These are phyloP conservation scores for Catagonus wagneri DNA, from an alignment of 2,113 vertebrate genomes.

Conservation along the genomic window DNA sequence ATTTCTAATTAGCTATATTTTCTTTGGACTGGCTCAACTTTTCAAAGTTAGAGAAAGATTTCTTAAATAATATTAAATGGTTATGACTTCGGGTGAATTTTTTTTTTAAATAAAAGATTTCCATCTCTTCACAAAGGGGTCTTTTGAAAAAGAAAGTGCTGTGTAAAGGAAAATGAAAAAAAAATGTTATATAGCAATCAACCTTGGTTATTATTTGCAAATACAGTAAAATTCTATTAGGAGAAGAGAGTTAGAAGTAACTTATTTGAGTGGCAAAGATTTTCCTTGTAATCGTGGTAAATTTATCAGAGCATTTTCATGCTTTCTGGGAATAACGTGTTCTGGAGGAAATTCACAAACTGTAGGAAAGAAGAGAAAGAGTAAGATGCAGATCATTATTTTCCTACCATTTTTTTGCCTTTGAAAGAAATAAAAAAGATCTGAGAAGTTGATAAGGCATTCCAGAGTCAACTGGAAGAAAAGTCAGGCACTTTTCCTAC, in stretches of 20 bases:
- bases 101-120: constrained; percentile 8
- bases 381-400: not conserved
- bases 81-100: not conserved
- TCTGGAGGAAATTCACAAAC: not conserved
- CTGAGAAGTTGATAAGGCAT: not conserved
- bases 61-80: constrained; percentile 36
- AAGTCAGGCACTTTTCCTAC: not conserved
- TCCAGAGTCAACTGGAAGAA: not conserved
- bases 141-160: not conserved
- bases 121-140: not conserved
- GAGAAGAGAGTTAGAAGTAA: not conserved
- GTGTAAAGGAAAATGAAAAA: not conserved
- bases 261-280: not conserved
- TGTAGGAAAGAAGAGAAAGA: not conserved
- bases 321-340: not conserved
- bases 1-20: constrained; percentile 57
- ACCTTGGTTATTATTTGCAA: not conserved
- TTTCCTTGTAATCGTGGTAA: not conserved
- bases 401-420: not conserved
- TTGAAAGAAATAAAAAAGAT: not conserved
- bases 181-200: not conserved
- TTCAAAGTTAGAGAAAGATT: constrained; percentile 50
- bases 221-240: not conserved
- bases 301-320: not conserved
- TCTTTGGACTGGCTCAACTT: constrained; percentile 48